Conservation (phyloP, 1,140 invertebrate genomes). For the Pissodes strobi region DNA sequence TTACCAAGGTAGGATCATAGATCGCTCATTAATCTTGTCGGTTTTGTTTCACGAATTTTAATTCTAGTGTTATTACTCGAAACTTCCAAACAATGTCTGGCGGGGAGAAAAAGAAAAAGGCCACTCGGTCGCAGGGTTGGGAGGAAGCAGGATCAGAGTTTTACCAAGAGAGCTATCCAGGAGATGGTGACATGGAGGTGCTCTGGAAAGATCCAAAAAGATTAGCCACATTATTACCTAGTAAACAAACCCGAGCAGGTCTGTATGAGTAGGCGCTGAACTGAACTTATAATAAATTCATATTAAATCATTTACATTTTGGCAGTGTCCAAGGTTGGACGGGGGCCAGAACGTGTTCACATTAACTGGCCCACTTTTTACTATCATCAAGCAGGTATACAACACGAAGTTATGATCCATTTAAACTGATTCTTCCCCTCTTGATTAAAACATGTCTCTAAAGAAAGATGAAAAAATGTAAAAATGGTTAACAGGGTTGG, state of each 20-base stretch:
- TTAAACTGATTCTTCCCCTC: no score
- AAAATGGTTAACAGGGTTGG: no score
- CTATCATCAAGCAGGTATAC: no score
- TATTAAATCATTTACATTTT: no score
- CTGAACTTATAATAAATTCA: no score
- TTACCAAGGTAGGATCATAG: not conserved
- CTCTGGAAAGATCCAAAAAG: constrained; percentile 72
- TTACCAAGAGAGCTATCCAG: constrained; percentile 83
- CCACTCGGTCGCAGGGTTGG: constrained; percentile 68
- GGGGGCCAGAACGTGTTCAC: no score
- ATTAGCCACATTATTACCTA: constrained; percentile 74
- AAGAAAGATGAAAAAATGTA: no score
- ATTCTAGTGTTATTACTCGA: not conserved
- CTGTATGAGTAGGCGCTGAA: no score
- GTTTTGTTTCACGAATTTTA: not conserved
- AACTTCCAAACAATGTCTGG: constrained; percentile 60
- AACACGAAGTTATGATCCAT: no score
- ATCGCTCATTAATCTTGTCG: not conserved
- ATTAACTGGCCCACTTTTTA: no score
- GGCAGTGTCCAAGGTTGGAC: no score
- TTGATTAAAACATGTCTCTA: no score
- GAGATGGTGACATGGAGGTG: constrained; percentile 66
- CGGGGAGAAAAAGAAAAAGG: constrained; percentile 62
- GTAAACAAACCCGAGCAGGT: constrained; percentile 71
- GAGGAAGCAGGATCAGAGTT: constrained; percentile 85